phyloP scores from a whole-genome alignment of 2,113 vertebrate species.

The Odocoileus hemionus region DNA sequence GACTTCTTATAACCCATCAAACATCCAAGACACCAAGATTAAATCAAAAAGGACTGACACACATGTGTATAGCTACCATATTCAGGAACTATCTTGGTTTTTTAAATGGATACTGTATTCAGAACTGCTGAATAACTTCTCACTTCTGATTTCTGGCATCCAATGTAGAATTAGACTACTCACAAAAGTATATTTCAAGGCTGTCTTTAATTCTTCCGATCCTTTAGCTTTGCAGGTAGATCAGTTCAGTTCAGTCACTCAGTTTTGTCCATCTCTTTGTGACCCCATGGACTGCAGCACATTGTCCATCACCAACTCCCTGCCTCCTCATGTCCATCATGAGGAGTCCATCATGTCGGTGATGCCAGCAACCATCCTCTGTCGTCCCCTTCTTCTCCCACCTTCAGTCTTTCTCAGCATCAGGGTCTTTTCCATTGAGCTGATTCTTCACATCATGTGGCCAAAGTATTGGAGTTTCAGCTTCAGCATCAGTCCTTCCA shows the following conservation, averaged over 20 bases:
- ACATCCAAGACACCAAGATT: constrained; percentile 16
- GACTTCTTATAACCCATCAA: constrained; percentile 3
- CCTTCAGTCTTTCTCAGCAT: background rate
- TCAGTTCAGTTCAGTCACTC: background rate
- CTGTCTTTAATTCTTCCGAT: constrained; percentile 41
- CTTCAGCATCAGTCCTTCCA: background rate
- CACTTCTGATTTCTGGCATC: constrained; percentile 25
- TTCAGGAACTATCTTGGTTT: background rate
- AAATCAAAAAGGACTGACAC: constrained; percentile 11
- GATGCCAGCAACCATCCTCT: background rate
- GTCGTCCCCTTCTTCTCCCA: background rate
- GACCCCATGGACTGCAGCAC: background rate
- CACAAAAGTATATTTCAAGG: background rate
- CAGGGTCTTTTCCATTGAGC: background rate
- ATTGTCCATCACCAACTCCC: background rate
- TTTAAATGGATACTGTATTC: background rate
- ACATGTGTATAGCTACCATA: background rate
- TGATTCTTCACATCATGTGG: rapidly evolving
- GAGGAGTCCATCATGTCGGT: rapidly evolving
- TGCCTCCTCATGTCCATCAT: too few relatives aligned
- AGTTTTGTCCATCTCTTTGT: background rate
- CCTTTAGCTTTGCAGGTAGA: background rate
- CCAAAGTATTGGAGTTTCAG: background rate
- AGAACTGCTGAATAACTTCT: background rate
- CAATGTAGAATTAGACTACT: background rate